Percentiles rank a stretch among this genome's conserved stretches.
Conservation (phyloP, 30 jellyfish, hydroid and myxozoan genomes). For the Rhopilema esculentum region DNA sequence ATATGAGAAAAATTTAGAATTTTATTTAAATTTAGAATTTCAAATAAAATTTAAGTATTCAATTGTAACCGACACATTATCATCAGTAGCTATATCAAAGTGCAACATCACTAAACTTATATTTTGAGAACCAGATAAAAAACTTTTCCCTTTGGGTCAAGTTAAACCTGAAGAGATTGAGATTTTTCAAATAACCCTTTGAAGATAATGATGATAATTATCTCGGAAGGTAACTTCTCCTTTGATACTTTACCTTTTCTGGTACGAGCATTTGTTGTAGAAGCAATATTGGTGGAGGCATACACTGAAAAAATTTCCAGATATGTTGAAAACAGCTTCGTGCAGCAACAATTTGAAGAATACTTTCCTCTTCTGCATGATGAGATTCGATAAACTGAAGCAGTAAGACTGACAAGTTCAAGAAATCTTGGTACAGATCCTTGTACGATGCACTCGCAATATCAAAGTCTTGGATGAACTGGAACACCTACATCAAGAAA, state of each 20-base stretch:
- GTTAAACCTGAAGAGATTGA: too few species aligned
- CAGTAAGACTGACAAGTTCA: conserved; percentile 39
- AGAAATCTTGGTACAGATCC: conserved; percentile 41
- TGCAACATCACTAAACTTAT: too few species aligned
- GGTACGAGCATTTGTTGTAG: conserved; percentile 31
- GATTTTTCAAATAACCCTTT: too few species aligned
- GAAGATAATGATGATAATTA: too few species aligned
- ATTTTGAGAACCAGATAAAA: too few species aligned
- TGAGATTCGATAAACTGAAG: conserved; percentile 41
- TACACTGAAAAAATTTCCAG: conserved; percentile 66
- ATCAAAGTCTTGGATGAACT: conserved; percentile 11
- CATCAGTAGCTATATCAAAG: too few species aligned
- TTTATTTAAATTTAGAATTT: too few species aligned
- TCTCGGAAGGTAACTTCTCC: too few species aligned
- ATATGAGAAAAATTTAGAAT: too few species aligned
- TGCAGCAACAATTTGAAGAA: conserved; percentile 62
- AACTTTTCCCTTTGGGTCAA: too few species aligned
- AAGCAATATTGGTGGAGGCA: conserved; percentile 72
- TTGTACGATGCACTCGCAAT: conserved; percentile 50
- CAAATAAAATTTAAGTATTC: too few species aligned
- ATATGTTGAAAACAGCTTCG: conserved; percentile 73
- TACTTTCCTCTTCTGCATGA: conserved; percentile 49
- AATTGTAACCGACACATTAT: too few species aligned
- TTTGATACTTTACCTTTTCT: conserved; percentile 60
- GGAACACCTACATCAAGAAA: background rate